These are phyloP conservation scores for Barypeithes pellucidus DNA, from an alignment of 2,888 invertebrate species.

Conservation along the genomic window DNA sequence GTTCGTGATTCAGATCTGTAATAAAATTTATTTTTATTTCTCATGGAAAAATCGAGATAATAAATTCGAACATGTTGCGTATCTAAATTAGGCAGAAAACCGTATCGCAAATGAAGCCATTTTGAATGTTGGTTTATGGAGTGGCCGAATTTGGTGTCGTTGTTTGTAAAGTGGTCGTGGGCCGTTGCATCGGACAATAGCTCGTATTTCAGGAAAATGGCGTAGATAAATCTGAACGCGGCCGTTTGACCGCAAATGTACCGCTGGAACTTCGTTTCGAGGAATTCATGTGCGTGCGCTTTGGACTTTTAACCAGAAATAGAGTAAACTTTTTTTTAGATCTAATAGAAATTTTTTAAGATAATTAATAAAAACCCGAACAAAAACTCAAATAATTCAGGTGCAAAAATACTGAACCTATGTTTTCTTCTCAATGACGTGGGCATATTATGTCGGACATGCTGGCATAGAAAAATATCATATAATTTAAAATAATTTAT, in stretches of 20 bases:
- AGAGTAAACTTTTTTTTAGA: too few relatives aligned
- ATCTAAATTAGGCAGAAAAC: conserved; percentile 65
- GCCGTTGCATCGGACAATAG: conserved; percentile 67
- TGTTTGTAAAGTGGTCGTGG: conserved; percentile 70
- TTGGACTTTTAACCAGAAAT: background rate
- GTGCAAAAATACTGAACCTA: too few relatives aligned
- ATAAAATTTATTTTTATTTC: conserved; percentile 2
- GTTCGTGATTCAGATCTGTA: conserved; percentile 14
- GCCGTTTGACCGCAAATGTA: conserved; percentile 51
- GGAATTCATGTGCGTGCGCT: conserved; percentile 49
- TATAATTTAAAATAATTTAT: too few relatives aligned
- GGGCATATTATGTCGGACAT: too few relatives aligned
- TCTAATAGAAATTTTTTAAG: too few relatives aligned
- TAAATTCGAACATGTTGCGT: conserved; percentile 53
- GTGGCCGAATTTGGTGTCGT: conserved; percentile 72
- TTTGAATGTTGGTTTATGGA: conserved; percentile 70
- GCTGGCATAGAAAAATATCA: too few relatives aligned
- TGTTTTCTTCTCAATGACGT: too few relatives aligned
- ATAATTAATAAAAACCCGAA: too few relatives aligned
- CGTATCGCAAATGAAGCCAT: conserved; percentile 71
- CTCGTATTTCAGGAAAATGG: conserved; percentile 69
- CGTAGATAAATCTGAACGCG: conserved; percentile 65
- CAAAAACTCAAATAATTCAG: too few relatives aligned
- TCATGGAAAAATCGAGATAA: conserved; percentile 25
- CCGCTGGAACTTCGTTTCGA: conserved; percentile 41